Evolutionary conservation across 1,140 invertebrate species (phyloP).

Genomic region (Drosophila lowei): DNA sequence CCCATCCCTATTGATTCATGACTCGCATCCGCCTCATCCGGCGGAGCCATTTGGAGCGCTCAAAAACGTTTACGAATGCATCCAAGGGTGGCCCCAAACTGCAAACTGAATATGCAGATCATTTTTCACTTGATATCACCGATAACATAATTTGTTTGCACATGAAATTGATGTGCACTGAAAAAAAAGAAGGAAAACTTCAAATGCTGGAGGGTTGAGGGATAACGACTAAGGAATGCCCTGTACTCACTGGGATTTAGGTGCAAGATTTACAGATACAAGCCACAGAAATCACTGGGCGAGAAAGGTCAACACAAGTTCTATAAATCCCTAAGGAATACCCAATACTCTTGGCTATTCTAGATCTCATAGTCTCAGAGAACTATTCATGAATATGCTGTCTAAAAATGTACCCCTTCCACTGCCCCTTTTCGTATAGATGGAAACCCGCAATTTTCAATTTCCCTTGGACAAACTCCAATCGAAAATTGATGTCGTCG

Average conservation of each 20-base stretch:
- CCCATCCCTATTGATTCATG: slow-evolving; percentile 30
- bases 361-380: too few species aligned
- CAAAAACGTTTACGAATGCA: slow-evolving; percentile 27
- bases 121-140: slow-evolving; percentile 71
- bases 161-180: slow-evolving; percentile 34
- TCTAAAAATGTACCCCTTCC: too few species aligned
- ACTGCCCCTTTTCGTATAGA: too few species aligned
- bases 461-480: not conserved
- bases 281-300: too few species aligned
- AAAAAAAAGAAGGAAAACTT: not conserved
- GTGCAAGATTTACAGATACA: too few species aligned
- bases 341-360: too few species aligned
- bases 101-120: slow-evolving; percentile 61
- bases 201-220: not conserved
- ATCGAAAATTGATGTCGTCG: slow-evolving; percentile 7
- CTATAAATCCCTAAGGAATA: too few species aligned
- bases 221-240: too few species aligned
- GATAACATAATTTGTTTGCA: slow-evolving; percentile 56
- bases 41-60: slow-evolving; percentile 23
- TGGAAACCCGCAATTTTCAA: slow-evolving; percentile 9
- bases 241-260: too few species aligned
- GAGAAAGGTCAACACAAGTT: too few species aligned
- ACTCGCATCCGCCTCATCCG: slow-evolving; percentile 19
- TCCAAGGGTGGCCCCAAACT: slow-evolving; percentile 12
- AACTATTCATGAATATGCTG: too few species aligned